These are phyloP conservation scores for Steromphala cineraria DNA, from an alignment of 2,888 invertebrate species.

Conservation along the genomic window DNA sequence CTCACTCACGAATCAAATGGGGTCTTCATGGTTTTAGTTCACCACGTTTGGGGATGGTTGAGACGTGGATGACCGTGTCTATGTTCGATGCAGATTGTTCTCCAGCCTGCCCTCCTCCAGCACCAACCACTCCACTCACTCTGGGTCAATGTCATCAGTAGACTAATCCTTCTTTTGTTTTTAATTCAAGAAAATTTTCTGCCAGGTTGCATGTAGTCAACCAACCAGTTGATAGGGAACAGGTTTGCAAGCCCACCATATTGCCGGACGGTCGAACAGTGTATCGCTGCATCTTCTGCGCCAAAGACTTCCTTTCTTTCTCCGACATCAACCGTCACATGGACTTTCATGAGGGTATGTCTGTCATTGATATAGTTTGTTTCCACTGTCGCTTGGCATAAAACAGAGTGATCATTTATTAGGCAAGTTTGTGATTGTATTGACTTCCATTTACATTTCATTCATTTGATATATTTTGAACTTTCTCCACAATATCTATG, in stretches of 20 bases:
- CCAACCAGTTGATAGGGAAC: slow-evolving; percentile 68
- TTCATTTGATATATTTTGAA: too few relatives aligned
- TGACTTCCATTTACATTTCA: too few relatives aligned
- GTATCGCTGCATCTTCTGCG: slow-evolving; percentile 75
- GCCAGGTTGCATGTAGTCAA: slow-evolving; percentile 70
- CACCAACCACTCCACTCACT: not conserved
- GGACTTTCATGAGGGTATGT: slow-evolving; percentile 76
- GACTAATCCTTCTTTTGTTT: slow-evolving; percentile 10
- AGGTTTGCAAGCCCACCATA: slow-evolving; percentile 70
- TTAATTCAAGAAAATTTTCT: slow-evolving; percentile 25
- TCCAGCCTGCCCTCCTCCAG: not conserved
- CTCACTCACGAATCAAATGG: too few relatives aligned
- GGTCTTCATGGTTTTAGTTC: too few relatives aligned
- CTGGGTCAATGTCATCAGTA: slow-evolving; percentile 3
- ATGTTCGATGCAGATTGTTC: too few relatives aligned
- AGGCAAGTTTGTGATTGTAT: too few relatives aligned
- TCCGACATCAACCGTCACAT: slow-evolving; percentile 76
- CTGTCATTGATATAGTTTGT: too few relatives aligned
- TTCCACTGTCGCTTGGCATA: too few relatives aligned
- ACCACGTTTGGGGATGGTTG: too few relatives aligned
- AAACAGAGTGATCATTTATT: too few relatives aligned
- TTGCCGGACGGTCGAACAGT: slow-evolving; percentile 72
- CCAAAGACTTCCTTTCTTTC: slow-evolving; percentile 74
- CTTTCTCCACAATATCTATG: too few relatives aligned
- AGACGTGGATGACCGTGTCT: too few relatives aligned